Conservation (phyloP, 2,888 invertebrate genomes). For the Saturnia japonica region DNA sequence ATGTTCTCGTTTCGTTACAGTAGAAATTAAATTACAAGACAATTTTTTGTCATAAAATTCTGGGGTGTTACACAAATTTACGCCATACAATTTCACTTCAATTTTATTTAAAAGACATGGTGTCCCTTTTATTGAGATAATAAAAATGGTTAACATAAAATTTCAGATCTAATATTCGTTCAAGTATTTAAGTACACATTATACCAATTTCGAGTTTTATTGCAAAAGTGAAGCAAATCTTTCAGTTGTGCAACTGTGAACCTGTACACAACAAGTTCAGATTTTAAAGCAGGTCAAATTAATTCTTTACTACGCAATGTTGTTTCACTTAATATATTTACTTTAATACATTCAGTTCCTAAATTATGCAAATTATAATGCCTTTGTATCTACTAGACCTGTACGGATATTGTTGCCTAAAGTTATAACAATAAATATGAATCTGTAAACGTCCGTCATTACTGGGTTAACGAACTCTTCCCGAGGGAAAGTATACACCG, state of each 20-base stretch:
- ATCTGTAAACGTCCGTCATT: background rate
- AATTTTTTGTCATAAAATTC: background rate
- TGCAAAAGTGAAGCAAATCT: slow-evolving; percentile 33
- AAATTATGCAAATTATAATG: background rate
- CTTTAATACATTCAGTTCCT: background rate
- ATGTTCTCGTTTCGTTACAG: background rate
- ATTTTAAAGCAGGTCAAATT: slow-evolving; percentile 53
- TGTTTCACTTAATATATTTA: slow-evolving; percentile 24
- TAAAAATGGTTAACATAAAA: background rate
- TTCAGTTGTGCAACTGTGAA: slow-evolving; percentile 43
- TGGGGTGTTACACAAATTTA: background rate
- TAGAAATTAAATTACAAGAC: background rate
- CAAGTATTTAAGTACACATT: slow-evolving; percentile 7
- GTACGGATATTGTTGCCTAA: background rate
- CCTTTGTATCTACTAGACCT: background rate
- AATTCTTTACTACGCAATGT: slow-evolving; percentile 48
- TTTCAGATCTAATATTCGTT: slow-evolving; percentile 14
- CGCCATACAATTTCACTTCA: background rate
- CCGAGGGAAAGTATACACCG: background rate
- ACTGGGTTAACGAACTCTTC: background rate
- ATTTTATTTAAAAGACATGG: no score
- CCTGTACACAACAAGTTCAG: slow-evolving; percentile 44
- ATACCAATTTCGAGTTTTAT: slow-evolving; percentile 28
- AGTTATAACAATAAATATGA: background rate
- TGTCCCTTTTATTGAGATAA: background rate